phyloP scores from a whole-genome alignment of 2,113 vertebrate genomes.

The Aramus guarauna region DNA sequence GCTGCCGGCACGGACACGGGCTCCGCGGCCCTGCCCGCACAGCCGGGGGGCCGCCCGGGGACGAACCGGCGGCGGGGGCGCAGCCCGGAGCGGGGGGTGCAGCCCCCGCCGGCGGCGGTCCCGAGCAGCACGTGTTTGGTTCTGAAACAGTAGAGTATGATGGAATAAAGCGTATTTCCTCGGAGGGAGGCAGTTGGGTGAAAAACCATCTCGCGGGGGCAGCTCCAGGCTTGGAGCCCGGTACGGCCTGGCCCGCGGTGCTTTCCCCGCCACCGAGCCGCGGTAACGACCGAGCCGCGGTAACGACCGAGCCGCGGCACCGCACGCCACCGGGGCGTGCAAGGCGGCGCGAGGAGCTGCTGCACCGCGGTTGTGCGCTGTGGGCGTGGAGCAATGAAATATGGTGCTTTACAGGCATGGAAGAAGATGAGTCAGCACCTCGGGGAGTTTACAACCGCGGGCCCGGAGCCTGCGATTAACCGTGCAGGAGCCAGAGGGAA shows the following conservation, averaged over 20 bases:
- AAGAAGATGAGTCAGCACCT: conserved; percentile 60
- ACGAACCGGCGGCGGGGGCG: background rate
- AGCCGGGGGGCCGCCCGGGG: background rate
- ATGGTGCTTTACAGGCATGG: conserved; percentile 42
- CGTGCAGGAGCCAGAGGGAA: background rate
- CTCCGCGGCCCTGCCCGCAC: background rate
- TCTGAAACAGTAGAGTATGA: background rate
- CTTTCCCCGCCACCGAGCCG: background rate
- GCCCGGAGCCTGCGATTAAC: conserved; percentile 22
- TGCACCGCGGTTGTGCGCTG: background rate
- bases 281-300: background rate
- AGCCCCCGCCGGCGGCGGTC: background rate
- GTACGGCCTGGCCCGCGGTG: background rate
- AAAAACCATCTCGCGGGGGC: no score
- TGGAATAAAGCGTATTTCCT: background rate
- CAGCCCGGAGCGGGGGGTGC: no score
- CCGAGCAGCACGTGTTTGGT: background rate
- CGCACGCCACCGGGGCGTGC: background rate
- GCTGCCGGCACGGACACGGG: background rate
- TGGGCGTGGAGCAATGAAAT: conserved; percentile 45
- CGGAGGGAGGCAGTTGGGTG: background rate
- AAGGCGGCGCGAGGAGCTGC: background rate
- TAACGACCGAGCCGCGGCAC: background rate
- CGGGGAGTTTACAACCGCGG: conserved; percentile 9
- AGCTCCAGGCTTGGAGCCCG: no score